phyloP scores from a whole-genome alignment of 2,113 vertebrate genomes.

The Motacilla tschutschensis region DNA sequence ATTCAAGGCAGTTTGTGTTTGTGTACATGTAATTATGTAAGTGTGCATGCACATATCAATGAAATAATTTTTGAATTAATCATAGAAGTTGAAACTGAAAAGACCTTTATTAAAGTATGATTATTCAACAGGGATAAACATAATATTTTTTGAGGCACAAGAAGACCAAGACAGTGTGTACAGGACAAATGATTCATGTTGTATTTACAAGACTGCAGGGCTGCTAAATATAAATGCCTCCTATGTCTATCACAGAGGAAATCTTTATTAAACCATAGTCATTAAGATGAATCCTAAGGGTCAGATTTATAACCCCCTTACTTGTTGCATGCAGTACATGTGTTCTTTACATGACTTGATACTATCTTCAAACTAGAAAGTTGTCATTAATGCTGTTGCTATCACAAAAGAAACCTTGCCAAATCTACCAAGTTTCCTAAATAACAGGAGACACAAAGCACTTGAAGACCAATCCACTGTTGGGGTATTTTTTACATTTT shows the following conservation, averaged over 20 bases:
- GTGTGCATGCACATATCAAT: neutral
- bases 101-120: neutral
- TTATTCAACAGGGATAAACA: accelerated
- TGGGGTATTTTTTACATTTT: accelerated
- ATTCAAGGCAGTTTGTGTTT: neutral
- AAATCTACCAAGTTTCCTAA: neutral
- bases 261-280: neutral
- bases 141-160: neutral
- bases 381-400: neutral
- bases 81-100: neutral
- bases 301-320: neutral
- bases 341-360: neutral
- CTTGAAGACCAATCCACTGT: neutral
- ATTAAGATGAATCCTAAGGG: neutral
- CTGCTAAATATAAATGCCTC: neutral
- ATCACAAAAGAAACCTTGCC: neutral
- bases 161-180: accelerated
- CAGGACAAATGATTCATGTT: accelerated
- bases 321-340: neutral
- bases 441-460: neutral
- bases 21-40: neutral
- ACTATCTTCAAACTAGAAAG: neutral
- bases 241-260: neutral
- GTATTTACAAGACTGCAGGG: neutral
- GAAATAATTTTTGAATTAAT: neutral